Evolutionary conservation across 2,888 invertebrate genomes (phyloP).

Genomic region (Crematogaster levior): DNA sequence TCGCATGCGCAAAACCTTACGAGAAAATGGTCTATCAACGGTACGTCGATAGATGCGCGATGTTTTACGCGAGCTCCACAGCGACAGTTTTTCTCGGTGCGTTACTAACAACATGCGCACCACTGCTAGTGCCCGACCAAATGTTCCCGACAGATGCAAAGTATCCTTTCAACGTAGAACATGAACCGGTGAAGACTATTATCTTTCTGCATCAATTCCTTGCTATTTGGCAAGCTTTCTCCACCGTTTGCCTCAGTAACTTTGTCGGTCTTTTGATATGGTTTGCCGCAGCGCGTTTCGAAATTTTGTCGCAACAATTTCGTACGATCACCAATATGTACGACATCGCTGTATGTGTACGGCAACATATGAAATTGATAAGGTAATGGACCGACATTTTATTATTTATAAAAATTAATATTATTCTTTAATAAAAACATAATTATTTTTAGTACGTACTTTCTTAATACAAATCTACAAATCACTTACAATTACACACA

Average conservation of each 20-base stretch:
- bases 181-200: slow-evolving; percentile 41
- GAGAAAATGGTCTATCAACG: slow-evolving; percentile 72
- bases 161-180: slow-evolving; percentile 77
- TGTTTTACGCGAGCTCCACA: slow-evolving; percentile 66
- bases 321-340: slow-evolving; percentile 2
- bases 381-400: slow-evolving; percentile 12
- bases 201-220: slow-evolving; percentile 72
- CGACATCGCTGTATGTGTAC: background rate
- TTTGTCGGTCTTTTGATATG: slow-evolving; percentile 74
- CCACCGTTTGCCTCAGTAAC: slow-evolving; percentile 69
- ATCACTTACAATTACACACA: background rate
- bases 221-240: slow-evolving; percentile 70
- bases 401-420: background rate
- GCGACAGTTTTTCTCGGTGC: slow-evolving; percentile 66
- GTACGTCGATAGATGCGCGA: slow-evolving; percentile 72
- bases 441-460: background rate
- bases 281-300: slow-evolving; percentile 71
- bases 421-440: background rate
- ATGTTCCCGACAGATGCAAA: slow-evolving; percentile 74
- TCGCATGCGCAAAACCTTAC: slow-evolving; percentile 53
- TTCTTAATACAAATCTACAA: background rate
- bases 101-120: background rate
- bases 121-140: slow-evolving; percentile 24
- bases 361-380: slow-evolving; percentile 5
- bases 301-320: slow-evolving; percentile 69